phyloP scores from a whole-genome alignment of 2,888 invertebrate genomes.

The Cerastis rubricosa region DNA sequence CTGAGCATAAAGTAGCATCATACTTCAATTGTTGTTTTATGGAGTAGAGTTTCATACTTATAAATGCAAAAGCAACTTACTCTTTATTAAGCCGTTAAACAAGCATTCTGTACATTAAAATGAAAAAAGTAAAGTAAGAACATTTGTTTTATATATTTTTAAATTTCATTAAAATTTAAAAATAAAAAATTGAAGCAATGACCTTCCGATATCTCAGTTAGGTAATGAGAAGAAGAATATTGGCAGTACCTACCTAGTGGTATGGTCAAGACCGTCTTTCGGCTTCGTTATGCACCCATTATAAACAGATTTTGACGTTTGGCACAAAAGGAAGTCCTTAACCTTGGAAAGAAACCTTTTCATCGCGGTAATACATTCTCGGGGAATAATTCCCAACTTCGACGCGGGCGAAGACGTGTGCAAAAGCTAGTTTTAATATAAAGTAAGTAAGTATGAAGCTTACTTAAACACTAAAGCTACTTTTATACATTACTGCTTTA shows the following conservation, averaged over 20 bases:
- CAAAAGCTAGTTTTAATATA: not conserved
- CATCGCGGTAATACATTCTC: not conserved
- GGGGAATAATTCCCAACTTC: not conserved
- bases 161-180: too few species aligned
- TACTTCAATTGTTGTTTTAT: not conserved
- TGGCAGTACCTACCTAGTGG: too few species aligned
- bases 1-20: slow-evolving; percentile 2
- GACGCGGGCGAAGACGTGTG: too few species aligned
- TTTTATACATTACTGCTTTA: slow-evolving; percentile 6
- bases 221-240: too few species aligned
- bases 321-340: not conserved
- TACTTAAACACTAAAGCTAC: slow-evolving; percentile 4
- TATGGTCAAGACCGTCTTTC: too few species aligned
- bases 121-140: too few species aligned
- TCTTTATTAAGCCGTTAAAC: too few species aligned
- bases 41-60: not conserved
- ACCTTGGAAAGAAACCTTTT: not conserved
- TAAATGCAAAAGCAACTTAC: not conserved
- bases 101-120: too few species aligned
- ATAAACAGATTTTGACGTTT: not conserved
- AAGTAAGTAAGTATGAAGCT: not conserved
- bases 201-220: too few species aligned
- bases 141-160: too few species aligned
- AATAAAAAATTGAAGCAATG: too few species aligned
- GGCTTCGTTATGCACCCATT: too few species aligned